Base-by-base conservation (phyloP, 2,888 invertebrate genomes). In the Lissocephala sabroskyi region DNA sequence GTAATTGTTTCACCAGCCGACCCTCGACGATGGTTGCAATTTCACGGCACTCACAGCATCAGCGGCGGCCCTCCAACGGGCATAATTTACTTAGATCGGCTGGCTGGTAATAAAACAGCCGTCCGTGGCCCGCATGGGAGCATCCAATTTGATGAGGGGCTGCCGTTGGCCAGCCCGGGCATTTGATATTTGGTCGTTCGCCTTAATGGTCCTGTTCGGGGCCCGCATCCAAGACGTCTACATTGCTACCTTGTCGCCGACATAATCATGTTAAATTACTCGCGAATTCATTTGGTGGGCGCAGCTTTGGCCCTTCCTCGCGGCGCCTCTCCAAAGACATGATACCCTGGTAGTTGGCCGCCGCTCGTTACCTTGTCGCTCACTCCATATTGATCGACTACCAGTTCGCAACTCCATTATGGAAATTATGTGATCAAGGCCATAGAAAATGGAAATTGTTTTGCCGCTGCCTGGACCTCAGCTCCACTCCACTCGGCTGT, bases 191-290 rank as follows among this genome's bases (percentile, higher is more conserved):
- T n/a, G n/a, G n/a, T n/a, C n/a, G n/a, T n/a, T n/a, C 13, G 30
- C 13, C 7, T 32, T 32, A 32, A 32, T 32, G 30, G 30, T 4
- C 30, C 30, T 13, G 30, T 13, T 32, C 13, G 30, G n/a, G 35
- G 35, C 35, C 41, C 30, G 41, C 28, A 19, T 19, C 52, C 52
- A 54, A 64, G 68, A 75, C 52, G 74, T 75, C 64, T 77, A 65
- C 76, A 77, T 70, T 62, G 60, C 67, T 73, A 70, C 59, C 63
- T 62, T 60, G 67, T 68, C 78, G 64, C 59, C 79, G 73, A 77
- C 80, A 79, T 79, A 80, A 81, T 81, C 81, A 81, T 78, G 77
- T 74, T 80, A 80, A 80, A 79, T 80, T 80, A 76, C 75, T 71
- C 68, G 79, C 77, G 76, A 79, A 78, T 79, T 79, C 80, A 79